Evolutionary conservation across 2,113 vertebrate species (phyloP).

Genomic region (Raja brachyura): DNA sequence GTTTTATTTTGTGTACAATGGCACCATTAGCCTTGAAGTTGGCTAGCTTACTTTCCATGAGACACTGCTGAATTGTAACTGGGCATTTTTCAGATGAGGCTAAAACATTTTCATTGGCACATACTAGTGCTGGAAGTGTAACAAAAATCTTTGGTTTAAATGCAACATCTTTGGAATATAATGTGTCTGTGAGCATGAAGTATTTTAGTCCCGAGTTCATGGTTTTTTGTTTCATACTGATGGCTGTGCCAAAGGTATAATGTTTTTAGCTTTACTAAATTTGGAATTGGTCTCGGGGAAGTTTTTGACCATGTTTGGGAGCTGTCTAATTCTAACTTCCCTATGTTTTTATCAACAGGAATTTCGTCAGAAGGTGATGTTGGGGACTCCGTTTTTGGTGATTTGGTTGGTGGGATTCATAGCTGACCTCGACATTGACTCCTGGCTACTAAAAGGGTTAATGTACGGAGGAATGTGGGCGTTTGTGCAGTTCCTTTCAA

Average conservation of each 20-base stretch:
- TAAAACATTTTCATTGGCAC: neutral
- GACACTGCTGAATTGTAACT: neutral
- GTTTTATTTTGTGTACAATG: neutral
- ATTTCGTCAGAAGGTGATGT: slow-evolving; percentile 97
- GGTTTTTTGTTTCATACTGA: neutral
- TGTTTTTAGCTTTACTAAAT: neutral
- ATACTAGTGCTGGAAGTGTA: neutral
- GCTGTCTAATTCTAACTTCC: too few species aligned
- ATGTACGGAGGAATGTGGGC: slow-evolving; percentile 95
- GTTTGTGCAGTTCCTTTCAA: slow-evolving; percentile 91
- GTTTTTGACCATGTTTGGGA: too few species aligned
- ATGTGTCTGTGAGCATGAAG: neutral
- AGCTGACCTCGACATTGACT: slow-evolving; percentile 92
- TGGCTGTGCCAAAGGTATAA: neutral
- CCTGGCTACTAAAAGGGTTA: slow-evolving; percentile 92
- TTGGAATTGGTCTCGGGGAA: neutral
- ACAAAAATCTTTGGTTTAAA: neutral
- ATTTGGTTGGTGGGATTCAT: slow-evolving; percentile 98
- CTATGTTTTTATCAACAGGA: slow-evolving; percentile 59
- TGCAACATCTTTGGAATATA: too few species aligned
- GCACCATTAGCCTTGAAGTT: neutral
- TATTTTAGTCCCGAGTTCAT: neutral
- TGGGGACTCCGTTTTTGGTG: slow-evolving; percentile 96
- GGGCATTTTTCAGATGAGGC: too few species aligned
- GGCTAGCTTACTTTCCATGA: neutral